phyloP scores from a whole-genome alignment of 2,797 vertebrate genomes.

The Tangara arthus region DNA sequence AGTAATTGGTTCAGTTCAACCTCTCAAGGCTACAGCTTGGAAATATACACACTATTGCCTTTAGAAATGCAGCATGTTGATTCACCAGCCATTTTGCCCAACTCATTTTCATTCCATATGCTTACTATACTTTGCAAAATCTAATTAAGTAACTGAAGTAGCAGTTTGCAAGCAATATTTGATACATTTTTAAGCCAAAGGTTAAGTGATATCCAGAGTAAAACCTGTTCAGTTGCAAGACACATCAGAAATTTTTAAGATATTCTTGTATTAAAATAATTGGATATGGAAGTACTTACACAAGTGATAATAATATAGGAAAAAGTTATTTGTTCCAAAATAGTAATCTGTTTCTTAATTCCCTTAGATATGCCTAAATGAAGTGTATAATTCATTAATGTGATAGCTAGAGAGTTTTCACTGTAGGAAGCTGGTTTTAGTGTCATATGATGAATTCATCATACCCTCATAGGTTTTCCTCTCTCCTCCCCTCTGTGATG shows the following conservation, averaged over 20 bases:
- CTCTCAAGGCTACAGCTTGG: constrained; percentile 33
- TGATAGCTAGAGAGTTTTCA: background rate
- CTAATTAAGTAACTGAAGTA: background rate
- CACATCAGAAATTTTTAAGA: background rate
- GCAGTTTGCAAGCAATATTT: background rate
- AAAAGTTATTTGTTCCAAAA: background rate
- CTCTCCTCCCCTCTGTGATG: constrained; percentile 2
- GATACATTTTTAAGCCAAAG: background rate
- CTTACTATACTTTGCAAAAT: constrained; percentile 9
- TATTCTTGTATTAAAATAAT: background rate
- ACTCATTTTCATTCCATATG: constrained; percentile 22
- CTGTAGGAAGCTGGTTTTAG: background rate
- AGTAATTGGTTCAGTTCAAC: constrained; percentile 11
- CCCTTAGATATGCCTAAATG: background rate
- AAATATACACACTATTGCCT: background rate
- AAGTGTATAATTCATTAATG: constrained; percentile 23
- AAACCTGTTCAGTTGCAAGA: background rate
- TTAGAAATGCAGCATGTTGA: constrained; percentile 22
- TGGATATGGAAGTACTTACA: background rate
- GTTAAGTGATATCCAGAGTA: background rate
- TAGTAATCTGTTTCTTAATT: background rate
- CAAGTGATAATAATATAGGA: background rate
- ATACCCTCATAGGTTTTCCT: background rate
- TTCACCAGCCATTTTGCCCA: background rate
- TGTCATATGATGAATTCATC: background rate